Evolutionary conservation across 37 sponge, comb jelly and placozoan genomes (phyloP), one percentile per base, ranked within the genome.

Genomic region (Halichondria panicea): DNA sequence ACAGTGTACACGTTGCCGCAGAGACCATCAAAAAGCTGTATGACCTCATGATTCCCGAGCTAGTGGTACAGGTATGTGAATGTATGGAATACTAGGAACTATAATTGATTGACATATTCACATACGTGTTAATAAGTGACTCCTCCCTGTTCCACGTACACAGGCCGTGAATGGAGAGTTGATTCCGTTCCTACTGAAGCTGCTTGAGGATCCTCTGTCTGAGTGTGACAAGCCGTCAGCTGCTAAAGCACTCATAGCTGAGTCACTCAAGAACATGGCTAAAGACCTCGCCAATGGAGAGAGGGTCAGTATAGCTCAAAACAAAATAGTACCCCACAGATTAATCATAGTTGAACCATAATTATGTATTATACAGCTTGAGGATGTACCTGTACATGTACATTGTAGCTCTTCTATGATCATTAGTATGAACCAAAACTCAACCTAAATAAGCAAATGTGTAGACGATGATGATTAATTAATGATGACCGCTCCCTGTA

Each of bases 201-300:
- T 98, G 45, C 74, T 98, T 79, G 94, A 95, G 70, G 72, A 81
- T 36, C 67, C 82, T 21, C 78, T 96, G 3, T 70, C 72, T 0
- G 88, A 79, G 34, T 75, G 93, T 72, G 95, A 95, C 64, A 95
- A 90, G 48, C 89, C 96, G 0, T 58, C 92, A n/a, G 89, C 99
- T 42, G 88, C 96, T n/a, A 98, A 98, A 74, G 99, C 99, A 8
- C 78, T 92, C 76, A 92, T 98, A 5, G 96, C 96, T 0, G 93
- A 93, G 70, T 74, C 89, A 13, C 94, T 98, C 60, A 98, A 98
- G 63, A 80, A 88, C 33, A 98, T 98, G 99, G 68, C 65, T 18
- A 90, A 86, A 54, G 99, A 98, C 69, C 35, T 98, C 8, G 78
- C 84, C 61, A 87, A 87, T 76, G 99, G 99, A 74, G 92, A 92